Evolutionary conservation across 2,113 vertebrate species (phyloP), one percentile per base, ranked within the genome.

Genomic region (Oreochromis tanganicae): DNA sequence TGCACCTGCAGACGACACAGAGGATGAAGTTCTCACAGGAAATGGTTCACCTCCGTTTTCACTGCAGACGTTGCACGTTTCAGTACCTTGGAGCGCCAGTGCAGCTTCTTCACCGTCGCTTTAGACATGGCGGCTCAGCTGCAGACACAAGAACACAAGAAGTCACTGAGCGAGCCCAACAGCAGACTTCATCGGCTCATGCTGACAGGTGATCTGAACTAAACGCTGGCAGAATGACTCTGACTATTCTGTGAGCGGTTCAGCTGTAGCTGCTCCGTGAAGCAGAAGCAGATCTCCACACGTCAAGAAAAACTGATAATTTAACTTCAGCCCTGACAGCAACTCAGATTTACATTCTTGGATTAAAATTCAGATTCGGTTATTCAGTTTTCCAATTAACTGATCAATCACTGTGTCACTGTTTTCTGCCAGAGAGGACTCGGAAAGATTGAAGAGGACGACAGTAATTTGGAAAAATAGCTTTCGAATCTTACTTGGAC

Each of bases 71-170:
- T 71, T 27, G 5, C 14, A 63, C 55, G 29, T 16, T 52, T 24
- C 4, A 0, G 43, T 92, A 95, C 95, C 95, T 95, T 97, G 43
- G 96, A 96, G 90, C 95, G 96, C 96, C 96, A 97, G 94, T 97
- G 96, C 92, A 96, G 95, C 92, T 96, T 97, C 94, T 96, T 97
- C 90, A 94, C 96, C 17, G 96, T 95, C 43, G 93, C 96, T 92
- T 96, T 97, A 97, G 96, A 96, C 96, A 97, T 97, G 91, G 91
- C 84, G 41, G 84, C 71, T 1, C 88, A 94, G 93, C 96, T 97
- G 91, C 71, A 80, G 85, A 87, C 50, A 88, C 59, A 80, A 89
- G 78, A 82, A 68, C 5, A 48, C 27, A 80, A 2, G 13, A 43
- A 2, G 34, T 81, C 41, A 83, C 29, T 17, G 63, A 82, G 84